phyloP scores from a whole-genome alignment of 2,797 vertebrate genomes.

The Lophius americanus region DNA sequence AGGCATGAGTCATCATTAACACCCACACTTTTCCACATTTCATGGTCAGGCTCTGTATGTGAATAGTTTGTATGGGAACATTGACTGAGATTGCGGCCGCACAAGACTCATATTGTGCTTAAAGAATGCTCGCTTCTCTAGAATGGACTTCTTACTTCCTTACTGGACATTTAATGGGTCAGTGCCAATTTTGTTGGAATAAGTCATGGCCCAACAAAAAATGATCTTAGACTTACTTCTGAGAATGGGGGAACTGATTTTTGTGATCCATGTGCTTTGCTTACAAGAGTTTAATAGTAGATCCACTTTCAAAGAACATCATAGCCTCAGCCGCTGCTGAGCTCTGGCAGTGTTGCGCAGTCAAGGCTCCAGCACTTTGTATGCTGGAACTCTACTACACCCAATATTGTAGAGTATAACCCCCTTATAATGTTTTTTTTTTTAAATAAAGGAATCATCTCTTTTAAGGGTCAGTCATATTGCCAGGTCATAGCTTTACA shows the following conservation, averaged over 20 bases:
- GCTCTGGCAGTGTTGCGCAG: conserved; percentile 9
- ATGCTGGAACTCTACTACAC: conserved; percentile 22
- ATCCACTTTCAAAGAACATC: conserved; percentile 36
- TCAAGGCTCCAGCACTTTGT: conserved; percentile 10
- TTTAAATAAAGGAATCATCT: background rate
- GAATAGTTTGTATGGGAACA: conserved; percentile 45
- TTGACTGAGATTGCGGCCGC: conserved; percentile 40
- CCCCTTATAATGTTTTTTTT: conserved; percentile 1
- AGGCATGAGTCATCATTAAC: conserved; percentile 61
- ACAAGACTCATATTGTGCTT: conserved; percentile 65
- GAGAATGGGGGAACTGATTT: background rate
- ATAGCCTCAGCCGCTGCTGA: conserved; percentile 20
- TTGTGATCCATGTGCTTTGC: conserved; percentile 16
- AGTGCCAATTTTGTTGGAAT: conserved; percentile 1
- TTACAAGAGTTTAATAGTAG: conserved; percentile 23
- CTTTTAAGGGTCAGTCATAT: background rate
- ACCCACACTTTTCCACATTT: conserved; percentile 75
- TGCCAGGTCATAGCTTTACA: too few relatives aligned
- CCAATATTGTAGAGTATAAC: background rate
- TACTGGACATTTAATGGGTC: conserved; percentile 7
- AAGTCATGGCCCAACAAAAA: background rate
- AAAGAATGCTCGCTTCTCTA: conserved; percentile 50
- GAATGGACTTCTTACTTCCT: conserved; percentile 10
- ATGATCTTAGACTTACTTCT: background rate
- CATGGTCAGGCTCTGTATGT: conserved; percentile 49